A percentile compares a stretch with the other conserved stretches of the same genome.
Evolutionary conservation across 2,888 invertebrate species (phyloP).

Genomic region (Amitus sp.): DNA sequence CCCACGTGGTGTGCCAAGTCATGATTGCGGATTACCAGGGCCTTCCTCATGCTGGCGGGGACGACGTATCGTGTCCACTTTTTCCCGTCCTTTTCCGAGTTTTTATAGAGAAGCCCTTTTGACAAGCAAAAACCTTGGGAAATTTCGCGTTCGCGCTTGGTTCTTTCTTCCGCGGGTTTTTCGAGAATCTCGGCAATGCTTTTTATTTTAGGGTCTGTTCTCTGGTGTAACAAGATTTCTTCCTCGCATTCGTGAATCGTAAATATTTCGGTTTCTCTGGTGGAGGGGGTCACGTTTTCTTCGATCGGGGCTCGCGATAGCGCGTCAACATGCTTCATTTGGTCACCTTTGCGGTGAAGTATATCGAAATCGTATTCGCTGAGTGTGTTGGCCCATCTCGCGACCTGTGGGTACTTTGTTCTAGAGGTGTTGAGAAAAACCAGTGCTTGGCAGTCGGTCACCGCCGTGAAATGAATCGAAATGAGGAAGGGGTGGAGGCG

Average conservation of each 20-base stretch:
- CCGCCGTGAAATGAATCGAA: neutral
- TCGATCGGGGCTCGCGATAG: slow-evolving; percentile 34
- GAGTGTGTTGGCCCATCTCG: slow-evolving; percentile 27
- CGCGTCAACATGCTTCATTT: slow-evolving; percentile 40
- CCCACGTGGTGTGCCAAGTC: slow-evolving; percentile 37
- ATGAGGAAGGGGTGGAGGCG: slow-evolving; percentile 23
- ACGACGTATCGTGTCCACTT: too few relatives aligned
- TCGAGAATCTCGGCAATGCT: slow-evolving; percentile 4
- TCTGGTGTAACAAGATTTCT: slow-evolving; percentile 8
- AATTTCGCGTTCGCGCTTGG: neutral
- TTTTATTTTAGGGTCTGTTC: slow-evolving; percentile 5
- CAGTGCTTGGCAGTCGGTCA: slow-evolving; percentile 42
- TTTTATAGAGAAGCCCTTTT: slow-evolving; percentile 5
- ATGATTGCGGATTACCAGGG: slow-evolving; percentile 23
- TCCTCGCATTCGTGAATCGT: slow-evolving; percentile 5
- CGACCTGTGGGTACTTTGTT: slow-evolving; percentile 42
- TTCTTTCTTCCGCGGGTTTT: neutral
- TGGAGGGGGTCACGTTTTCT: too few relatives aligned
- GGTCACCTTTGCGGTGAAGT: slow-evolving; percentile 18
- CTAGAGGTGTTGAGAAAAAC: slow-evolving; percentile 41
- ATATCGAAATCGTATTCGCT: slow-evolving; percentile 29
- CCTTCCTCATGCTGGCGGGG: slow-evolving; percentile 6
- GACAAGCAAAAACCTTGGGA: neutral
- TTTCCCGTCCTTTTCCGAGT: too few relatives aligned
- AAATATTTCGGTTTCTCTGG: neutral